phyloP scores from a whole-genome alignment of 2,113 vertebrate species.

The Catharus fuscescens region DNA sequence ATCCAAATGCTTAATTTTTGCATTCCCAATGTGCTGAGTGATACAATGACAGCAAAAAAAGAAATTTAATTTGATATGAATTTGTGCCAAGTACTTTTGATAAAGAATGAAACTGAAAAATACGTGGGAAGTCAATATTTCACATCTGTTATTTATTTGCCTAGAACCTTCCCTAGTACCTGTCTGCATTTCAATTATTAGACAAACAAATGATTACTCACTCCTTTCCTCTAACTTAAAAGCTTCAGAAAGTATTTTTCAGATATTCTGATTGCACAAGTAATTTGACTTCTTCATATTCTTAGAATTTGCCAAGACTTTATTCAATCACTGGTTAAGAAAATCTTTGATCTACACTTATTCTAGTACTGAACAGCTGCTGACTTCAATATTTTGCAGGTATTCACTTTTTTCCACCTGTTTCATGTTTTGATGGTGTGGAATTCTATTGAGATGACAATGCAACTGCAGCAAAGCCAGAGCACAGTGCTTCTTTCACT shows the following conservation, averaged over 20 bases:
- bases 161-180: not conserved
- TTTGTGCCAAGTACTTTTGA: not conserved
- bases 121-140: not conserved
- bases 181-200: conserved; percentile 1
- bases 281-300: not conserved
- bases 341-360: not conserved
- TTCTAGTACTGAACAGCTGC: not conserved
- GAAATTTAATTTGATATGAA: not conserved
- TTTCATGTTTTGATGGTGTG: not conserved
- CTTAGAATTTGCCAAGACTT: not conserved
- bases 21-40: not conserved
- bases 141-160: conserved; percentile 12
- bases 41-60: not conserved
- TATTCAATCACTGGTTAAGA: not conserved
- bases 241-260: not conserved
- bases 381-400: not conserved
- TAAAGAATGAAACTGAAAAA: not conserved
- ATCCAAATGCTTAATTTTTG: not conserved
- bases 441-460: not conserved
- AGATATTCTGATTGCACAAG: not conserved
- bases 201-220: not conserved
- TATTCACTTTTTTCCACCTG: not conserved
- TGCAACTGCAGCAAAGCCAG: not conserved
- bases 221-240: not conserved
- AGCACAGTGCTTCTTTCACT: not conserved